A percentile compares a stretch with the other conserved stretches of the same genome.
Conservation (phyloP, 1,140 invertebrate species). For the Caenorhabditis elegans region DNA sequence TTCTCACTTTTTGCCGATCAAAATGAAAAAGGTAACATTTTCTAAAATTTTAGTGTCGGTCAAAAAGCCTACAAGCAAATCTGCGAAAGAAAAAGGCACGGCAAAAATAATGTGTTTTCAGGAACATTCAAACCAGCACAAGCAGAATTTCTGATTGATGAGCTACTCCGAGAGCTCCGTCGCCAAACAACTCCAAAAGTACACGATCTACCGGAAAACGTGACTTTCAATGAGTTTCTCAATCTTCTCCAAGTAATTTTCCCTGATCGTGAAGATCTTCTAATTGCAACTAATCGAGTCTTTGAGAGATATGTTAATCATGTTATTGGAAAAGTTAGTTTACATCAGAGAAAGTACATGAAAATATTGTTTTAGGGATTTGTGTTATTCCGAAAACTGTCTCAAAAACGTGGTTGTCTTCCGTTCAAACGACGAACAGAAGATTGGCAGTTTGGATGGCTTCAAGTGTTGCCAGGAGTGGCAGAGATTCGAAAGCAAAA, state of each 20-base stretch:
- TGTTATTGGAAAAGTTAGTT: neutral
- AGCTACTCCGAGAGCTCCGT: slow-evolving; percentile 9
- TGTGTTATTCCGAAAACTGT: neutral
- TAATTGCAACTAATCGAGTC: neutral
- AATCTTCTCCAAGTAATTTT: slow-evolving; percentile 12
- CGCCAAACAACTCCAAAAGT: slow-evolving; percentile 25
- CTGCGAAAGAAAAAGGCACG: too few species aligned
- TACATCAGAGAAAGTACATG: too few species aligned
- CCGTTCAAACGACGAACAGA: neutral
- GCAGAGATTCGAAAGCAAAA: neutral
- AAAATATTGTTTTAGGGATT: neutral
- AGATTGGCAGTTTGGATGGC: neutral
- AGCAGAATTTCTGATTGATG: slow-evolving; percentile 16
- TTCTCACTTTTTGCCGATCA: neutral
- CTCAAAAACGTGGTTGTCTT: slow-evolving; percentile 7
- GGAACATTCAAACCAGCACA: slow-evolving; percentile 12
- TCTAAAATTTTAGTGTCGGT: too few species aligned
- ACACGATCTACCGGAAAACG: neutral
- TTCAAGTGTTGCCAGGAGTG: neutral
- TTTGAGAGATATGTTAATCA: slow-evolving; percentile 13
- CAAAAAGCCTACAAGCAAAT: too few species aligned
- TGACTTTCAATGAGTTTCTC: slow-evolving; percentile 11
- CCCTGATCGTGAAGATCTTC: slow-evolving; percentile 17
- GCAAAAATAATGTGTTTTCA: neutral
- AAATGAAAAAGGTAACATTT: neutral